Evolutionary conservation across 2,888 invertebrate genomes (phyloP), one percentile per base, ranked within the genome.

Genomic region (Lymantria dispar): DNA sequence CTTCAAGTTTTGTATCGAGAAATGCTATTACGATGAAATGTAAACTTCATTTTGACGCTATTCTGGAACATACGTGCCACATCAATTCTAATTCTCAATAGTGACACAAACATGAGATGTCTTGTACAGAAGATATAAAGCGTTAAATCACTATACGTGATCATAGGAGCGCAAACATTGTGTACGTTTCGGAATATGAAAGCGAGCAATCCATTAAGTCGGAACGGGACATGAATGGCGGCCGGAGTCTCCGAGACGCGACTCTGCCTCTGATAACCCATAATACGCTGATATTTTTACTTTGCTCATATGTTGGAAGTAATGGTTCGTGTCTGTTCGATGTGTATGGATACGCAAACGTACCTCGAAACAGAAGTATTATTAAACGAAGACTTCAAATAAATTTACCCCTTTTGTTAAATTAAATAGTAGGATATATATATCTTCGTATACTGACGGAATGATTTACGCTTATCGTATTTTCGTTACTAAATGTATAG

Each of bases 261-360:
- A 79, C 86, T 82, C 63, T 75, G 82, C 79, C 78, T 86, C 85
- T 90, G 89, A 90, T 89, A 90, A 89, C 87, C 89, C 81, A 85
- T 89, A 90, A 90, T 90, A 87, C 90, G 83, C 85, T 85, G 89
- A 90, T 91, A 91, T 91, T 91, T 90, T 87, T 89, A 86, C 87
- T 84, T 85, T 89, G 87, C 89, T 90, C 90, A 91, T 90, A 91
- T 87, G 89, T 90, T 85, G 91, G 87, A 89, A 90, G 91, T 91
- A 91, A 91, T 90, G 89, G 87, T 78, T 85, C 79, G 86, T 84
- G 73, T 69, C 52, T 64, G 75, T 69, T 72, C 52, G 72, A 57
- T 60, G 52, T 54, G 56, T 72, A 61, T 75, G 80, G 87, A 89
- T 69, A 77, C 55, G 70, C 64, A 36, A 14, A 30, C 51, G 31